A percentile compares a stretch with the other conserved stretches of the same genome.
Conservation (phyloP, 2,113 vertebrate genomes). For the Actenoides lindsayi region DNA sequence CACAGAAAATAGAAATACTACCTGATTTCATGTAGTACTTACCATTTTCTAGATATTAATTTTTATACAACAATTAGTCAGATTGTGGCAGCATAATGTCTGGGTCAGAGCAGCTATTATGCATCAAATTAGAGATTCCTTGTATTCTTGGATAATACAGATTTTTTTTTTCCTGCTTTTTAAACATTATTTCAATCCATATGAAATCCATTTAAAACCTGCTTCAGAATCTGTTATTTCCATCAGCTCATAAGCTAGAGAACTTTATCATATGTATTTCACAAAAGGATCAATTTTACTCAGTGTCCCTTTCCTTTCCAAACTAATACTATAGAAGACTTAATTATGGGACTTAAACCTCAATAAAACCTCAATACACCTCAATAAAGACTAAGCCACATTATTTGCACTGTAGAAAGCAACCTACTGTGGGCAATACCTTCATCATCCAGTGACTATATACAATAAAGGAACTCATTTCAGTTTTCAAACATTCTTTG, state of each 20-base stretch:
- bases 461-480: not conserved
- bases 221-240: not conserved
- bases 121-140: not conserved
- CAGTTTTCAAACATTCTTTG: not conserved
- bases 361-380: not conserved
- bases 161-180: accelerated
- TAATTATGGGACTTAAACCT: not conserved
- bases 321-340: not conserved
- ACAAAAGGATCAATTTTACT: not conserved
- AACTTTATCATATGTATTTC: not conserved
- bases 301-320: not conserved
- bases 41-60: not conserved
- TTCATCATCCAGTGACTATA: not conserved
- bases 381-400: not conserved
- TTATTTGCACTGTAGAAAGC: not conserved
- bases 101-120: not conserved
- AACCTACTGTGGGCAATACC: not conserved
- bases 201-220: not conserved
- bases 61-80: not conserved
- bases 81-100: not conserved
- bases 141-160: not conserved
- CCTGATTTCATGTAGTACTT: not conserved
- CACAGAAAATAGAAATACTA: not conserved
- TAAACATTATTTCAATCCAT: not conserved
- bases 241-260: not conserved